These are phyloP conservation scores for Scaptomyza hsui DNA, from an alignment of 1,140 invertebrate genomes.

Conservation along the genomic window DNA sequence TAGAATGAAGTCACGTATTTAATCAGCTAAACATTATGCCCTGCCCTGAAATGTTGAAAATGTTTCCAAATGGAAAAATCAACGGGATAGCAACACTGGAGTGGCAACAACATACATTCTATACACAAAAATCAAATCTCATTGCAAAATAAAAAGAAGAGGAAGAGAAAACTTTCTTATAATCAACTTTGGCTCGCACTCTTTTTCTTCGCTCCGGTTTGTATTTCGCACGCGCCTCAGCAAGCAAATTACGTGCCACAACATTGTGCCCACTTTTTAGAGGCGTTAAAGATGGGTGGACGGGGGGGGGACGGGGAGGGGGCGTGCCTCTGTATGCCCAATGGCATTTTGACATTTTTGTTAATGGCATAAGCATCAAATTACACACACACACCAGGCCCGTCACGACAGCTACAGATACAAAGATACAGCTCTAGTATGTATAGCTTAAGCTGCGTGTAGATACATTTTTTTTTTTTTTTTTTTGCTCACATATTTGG, in stretches of 20 bases:
- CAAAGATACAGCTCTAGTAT: background rate
- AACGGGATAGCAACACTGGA: background rate
- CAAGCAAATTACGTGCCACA: constrained; percentile 76
- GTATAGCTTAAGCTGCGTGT: constrained; percentile 4
- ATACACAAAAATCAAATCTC: constrained; percentile 68
- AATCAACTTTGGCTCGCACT: constrained; percentile 24
- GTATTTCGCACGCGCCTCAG: constrained; percentile 66
- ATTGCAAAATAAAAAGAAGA: constrained; percentile 53
- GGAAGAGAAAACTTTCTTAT: constrained; percentile 34
- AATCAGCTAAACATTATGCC: constrained; percentile 75
- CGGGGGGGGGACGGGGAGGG: background rate
- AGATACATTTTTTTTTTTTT: constrained; percentile 7
- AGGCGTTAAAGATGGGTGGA: too few relatives aligned
- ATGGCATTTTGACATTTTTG: constrained; percentile 82
- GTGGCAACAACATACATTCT: background rate
- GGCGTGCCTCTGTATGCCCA: constrained; percentile 56
- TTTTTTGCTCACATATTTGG: background rate
- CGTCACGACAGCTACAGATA: constrained; percentile 14
- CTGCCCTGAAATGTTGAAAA: constrained; percentile 16
- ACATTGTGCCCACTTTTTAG: constrained; percentile 6
- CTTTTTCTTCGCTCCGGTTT: background rate
- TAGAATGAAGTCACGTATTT: constrained; percentile 81
- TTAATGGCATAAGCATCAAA: constrained; percentile 81
- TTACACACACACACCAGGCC: constrained; percentile 58
- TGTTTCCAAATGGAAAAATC: background rate